Evolutionary conservation across 1,140 invertebrate species (phyloP), one percentile per base, ranked within the genome.

Genomic region (Reticulitermes speratus): DNA sequence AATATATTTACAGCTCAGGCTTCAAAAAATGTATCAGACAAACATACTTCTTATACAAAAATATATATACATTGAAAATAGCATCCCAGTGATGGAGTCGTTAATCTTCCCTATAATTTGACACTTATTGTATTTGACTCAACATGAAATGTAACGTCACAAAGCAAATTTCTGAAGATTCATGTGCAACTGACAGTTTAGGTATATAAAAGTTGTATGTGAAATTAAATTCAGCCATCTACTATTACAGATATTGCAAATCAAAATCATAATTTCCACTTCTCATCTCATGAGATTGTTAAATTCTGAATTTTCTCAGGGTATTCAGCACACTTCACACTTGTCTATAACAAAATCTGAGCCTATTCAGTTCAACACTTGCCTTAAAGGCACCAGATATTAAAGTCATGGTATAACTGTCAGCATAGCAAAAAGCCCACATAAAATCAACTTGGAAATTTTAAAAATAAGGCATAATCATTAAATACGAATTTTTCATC

Each of bases 61-160:
- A 75, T 75, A 75, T 75, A 75, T 75, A 75, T 75, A 75, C 65
- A 75, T 30, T 75, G 65, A 75, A 75, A 75, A 75, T 75, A 75
- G 65, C 65, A 30, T n/a, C 65, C 25, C n/a, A 30, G n/a, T 75
- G 9, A 30, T 30, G n/a, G n/a, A 75, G 25, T 75, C 65, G 19
- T 65, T 19, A 55, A 25, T 75, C 65, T 75, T 75, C 65, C 7
- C 65, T 55, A 30, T 30, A 75, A 75, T 25, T 75, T 75, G 25
- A 75, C n/a, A 75, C 14, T 75, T 75, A 30, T 16, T 65, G 65
- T 75, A 30, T 75, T 9, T 16, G n/a, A 75, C n/a, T 75, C 25
- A 14, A 30, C 25, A 75, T 25, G n/a, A 30, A 25, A 75, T 16
- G 9, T 75, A 75, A 75, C 14, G 25, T 25, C n/a, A 75, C 9